These are phyloP conservation scores for Pyrochroa serraticornis DNA, from an alignment of 2,888 invertebrate genomes.

Conservation along the genomic window DNA sequence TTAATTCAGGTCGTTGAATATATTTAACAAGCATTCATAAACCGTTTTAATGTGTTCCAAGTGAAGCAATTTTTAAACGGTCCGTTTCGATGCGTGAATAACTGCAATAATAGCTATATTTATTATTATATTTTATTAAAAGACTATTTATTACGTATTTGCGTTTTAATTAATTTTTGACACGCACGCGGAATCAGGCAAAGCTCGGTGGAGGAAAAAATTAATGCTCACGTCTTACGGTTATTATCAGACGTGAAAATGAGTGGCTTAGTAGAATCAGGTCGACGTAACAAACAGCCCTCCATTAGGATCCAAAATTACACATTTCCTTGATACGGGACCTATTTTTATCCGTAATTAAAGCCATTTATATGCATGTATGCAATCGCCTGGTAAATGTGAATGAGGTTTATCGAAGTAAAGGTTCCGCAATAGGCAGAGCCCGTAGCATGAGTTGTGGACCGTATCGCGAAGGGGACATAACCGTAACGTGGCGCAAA, in stretches of 20 bases:
- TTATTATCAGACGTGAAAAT: conserved; percentile 1
- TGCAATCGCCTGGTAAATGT: conserved; percentile 32
- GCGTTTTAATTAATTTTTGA: conserved; percentile 2
- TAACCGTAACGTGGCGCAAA: conserved; percentile 26
- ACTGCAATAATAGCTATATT: background rate
- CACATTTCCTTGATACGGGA: conserved; percentile 25
- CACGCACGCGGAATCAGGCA: conserved; percentile 3
- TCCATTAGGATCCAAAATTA: conserved; percentile 17
- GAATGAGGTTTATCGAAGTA: conserved; percentile 34
- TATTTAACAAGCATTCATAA: background rate
- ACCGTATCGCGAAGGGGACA: conserved; percentile 8
- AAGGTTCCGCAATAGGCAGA: conserved; percentile 25
- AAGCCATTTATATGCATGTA: conserved; percentile 38
- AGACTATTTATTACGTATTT: conserved; percentile 3
- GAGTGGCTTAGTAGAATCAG: background rate
- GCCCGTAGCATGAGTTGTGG: conserved; percentile 5
- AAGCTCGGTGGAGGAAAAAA: background rate
- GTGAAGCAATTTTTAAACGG: background rate
- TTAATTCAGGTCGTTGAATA: conserved; percentile 20
- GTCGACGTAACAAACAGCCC: conserved; percentile 6
- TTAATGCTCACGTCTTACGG: conserved; percentile 2
- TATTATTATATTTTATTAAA: conserved; percentile 11
- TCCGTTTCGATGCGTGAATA: background rate
- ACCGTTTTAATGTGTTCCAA: background rate
- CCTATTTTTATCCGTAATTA: conserved; percentile 37